phyloP scores from a whole-genome alignment of 2,113 vertebrate species.

The Ochotona princeps region DNA sequence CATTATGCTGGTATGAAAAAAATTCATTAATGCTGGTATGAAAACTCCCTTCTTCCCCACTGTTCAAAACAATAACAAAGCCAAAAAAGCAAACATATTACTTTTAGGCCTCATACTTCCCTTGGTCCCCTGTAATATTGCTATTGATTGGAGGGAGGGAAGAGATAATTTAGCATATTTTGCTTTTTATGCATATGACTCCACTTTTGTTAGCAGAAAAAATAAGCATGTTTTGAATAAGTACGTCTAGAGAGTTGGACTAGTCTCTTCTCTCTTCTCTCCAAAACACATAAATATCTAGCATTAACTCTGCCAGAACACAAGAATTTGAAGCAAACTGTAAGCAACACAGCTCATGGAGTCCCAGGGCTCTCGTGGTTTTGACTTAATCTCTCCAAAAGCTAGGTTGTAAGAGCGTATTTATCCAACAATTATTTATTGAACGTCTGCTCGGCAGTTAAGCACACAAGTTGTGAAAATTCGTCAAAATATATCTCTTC shows the following conservation, averaged over 20 bases:
- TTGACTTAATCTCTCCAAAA: constrained; percentile 21
- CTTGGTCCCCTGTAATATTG: not conserved
- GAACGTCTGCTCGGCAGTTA: constrained; percentile 8
- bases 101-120: not conserved
- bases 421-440: constrained; percentile 2
- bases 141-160: not conserved
- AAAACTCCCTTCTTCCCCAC: not conserved
- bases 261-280: not conserved
- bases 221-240: not conserved
- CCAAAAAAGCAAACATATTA: not conserved
- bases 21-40: not conserved
- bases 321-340: not conserved
- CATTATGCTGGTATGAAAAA: too few species aligned
- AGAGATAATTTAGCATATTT: not conserved
- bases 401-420: not conserved
- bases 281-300: not conserved
- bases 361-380: not conserved
- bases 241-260: not conserved
- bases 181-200: not conserved
- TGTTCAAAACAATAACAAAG: not conserved
- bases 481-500: not conserved
- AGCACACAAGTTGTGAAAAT: not conserved
- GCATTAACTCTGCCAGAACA: not conserved
- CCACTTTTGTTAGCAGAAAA: constrained; percentile 37
- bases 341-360: not conserved